These are phyloP conservation scores for Sipunculus nudus DNA, from an alignment of 2,888 invertebrate genomes.

Conservation along the genomic window DNA sequence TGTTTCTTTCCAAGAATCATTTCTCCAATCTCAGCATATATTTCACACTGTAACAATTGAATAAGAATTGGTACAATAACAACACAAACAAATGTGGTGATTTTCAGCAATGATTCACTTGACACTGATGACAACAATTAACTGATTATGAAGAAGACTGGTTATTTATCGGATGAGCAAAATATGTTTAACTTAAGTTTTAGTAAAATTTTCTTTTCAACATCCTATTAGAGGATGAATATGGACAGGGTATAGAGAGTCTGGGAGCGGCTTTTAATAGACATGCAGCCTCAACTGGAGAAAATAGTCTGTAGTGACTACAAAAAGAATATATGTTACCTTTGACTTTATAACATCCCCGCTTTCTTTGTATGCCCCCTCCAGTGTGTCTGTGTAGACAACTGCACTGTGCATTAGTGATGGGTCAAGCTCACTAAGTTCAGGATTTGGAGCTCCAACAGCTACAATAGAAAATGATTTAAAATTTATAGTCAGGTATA, in stretches of 20 bases:
- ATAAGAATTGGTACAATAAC: background rate
- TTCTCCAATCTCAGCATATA: conserved; percentile 72
- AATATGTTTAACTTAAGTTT: too few species aligned
- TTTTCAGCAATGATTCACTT: background rate
- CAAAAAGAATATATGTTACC: too few species aligned
- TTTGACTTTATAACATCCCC: conserved; percentile 69
- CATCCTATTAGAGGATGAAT: too few species aligned
- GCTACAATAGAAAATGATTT: conserved; percentile 67
- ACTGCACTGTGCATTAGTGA: conserved; percentile 69
- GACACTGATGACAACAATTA: too few species aligned
- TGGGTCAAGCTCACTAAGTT: conserved; percentile 71
- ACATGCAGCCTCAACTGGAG: too few species aligned
- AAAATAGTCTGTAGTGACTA: too few species aligned
- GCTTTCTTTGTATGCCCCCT: conserved; percentile 70
- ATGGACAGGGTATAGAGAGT: too few species aligned
- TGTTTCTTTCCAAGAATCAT: conserved; percentile 67
- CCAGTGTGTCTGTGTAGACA: conserved; percentile 72
- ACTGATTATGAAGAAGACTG: too few species aligned
- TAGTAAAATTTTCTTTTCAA: too few species aligned
- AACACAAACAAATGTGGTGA: background rate
- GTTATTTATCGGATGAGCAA: too few species aligned
- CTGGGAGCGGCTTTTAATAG: too few species aligned
- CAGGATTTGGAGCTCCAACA: conserved; percentile 70
- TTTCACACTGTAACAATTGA: conserved; percentile 54
- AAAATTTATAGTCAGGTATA: too few species aligned